phyloP scores from a whole-genome alignment of 2,113 vertebrate species.

The Leptocoma aspasia region DNA sequence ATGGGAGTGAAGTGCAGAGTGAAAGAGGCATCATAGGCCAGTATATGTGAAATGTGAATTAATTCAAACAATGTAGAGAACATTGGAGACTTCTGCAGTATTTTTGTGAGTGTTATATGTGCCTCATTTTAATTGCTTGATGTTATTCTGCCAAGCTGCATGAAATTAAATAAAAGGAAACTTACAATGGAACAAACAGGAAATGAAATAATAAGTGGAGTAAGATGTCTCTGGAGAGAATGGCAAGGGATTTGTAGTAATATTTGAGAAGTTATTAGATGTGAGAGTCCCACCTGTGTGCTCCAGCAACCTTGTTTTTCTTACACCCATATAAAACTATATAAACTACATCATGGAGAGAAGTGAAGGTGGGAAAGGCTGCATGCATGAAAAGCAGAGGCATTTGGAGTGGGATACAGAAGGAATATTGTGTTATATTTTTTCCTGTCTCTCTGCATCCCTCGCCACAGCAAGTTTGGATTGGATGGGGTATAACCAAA shows the following conservation, averaged over 20 bases:
- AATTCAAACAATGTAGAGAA: background rate
- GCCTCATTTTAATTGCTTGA: conserved; percentile 24
- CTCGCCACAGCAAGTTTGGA: background rate
- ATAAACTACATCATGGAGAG: background rate
- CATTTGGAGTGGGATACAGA: background rate
- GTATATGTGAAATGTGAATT: conserved; percentile 1
- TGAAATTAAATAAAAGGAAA: conserved; percentile 32
- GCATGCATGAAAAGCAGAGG: background rate
- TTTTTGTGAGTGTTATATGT: background rate
- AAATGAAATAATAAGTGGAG: conserved; percentile 29
- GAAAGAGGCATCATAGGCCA: background rate
- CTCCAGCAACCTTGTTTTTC: conserved; percentile 16
- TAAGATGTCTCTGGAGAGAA: conserved; percentile 15
- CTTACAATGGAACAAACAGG: conserved; percentile 6
- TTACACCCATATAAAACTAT: background rate
- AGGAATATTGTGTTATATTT: background rate
- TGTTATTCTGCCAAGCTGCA: conserved; percentile 9
- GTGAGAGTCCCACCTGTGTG: conserved; percentile 14
- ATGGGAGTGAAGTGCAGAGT: background rate
- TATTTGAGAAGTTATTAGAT: conserved; percentile 34
- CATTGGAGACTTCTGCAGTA: background rate
- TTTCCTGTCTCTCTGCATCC: background rate
- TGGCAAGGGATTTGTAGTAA: background rate
- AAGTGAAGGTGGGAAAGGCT: background rate
- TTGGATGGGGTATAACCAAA: background rate